Percentiles rank a stretch among this genome's conserved stretches.
Conservation (phyloP, 2,797 vertebrate genomes). For the Valencia hispanica region DNA sequence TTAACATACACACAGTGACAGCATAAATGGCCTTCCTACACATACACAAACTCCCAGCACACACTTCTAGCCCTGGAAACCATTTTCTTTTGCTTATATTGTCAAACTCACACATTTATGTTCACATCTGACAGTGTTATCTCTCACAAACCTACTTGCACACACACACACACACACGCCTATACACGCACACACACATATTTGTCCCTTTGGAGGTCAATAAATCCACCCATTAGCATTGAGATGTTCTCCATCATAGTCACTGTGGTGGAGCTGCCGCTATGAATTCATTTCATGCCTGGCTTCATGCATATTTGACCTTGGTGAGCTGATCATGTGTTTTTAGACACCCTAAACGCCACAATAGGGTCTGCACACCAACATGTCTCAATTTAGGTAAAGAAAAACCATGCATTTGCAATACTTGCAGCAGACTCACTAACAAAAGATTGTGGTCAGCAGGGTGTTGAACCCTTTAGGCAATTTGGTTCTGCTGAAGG, state of each 20-base stretch:
- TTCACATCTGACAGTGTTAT: slow-evolving; percentile 12
- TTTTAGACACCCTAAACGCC: slow-evolving; percentile 2
- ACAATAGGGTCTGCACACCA: not conserved
- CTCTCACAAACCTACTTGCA: slow-evolving; percentile 25
- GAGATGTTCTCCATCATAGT: slow-evolving; percentile 69
- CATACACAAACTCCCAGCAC: slow-evolving; percentile 8
- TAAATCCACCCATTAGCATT: slow-evolving; percentile 75
- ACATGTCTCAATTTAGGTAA: slow-evolving; percentile 2
- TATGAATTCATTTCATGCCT: slow-evolving; percentile 68
- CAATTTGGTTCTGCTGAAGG: not conserved
- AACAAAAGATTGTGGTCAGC: not conserved
- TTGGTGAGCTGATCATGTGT: slow-evolving; percentile 52
- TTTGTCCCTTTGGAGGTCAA: slow-evolving; percentile 50
- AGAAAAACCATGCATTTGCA: not conserved
- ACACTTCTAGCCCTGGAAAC: slow-evolving; percentile 18
- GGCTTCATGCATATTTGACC: slow-evolving; percentile 76
- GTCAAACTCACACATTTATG: slow-evolving; percentile 18
- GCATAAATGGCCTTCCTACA: slow-evolving; percentile 32
- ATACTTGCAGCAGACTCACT: not conserved
- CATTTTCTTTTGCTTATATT: slow-evolving; percentile 20
- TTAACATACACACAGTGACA: slow-evolving; percentile 46
- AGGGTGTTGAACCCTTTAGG: not conserved
- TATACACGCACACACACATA: slow-evolving; percentile 11
- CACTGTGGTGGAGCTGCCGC: slow-evolving; percentile 58
- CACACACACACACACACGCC: slow-evolving; percentile 15